Percentiles rank a stretch among this genome's conserved stretches.
Conservation (phyloP, 2,888 invertebrate species). For the Polyommatus icarus region DNA sequence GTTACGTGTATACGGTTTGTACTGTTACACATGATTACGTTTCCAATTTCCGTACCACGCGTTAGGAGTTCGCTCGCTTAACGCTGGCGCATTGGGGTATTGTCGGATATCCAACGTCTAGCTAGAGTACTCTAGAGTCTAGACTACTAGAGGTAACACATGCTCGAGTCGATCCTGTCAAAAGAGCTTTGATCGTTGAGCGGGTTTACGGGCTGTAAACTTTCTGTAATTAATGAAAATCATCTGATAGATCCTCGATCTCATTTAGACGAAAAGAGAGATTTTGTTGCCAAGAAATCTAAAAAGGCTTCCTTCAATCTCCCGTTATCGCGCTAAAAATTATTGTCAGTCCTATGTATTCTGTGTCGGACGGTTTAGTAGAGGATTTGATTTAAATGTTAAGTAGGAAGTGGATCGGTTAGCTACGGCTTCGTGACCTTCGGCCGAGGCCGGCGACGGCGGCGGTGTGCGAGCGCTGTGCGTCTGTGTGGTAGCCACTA, state of each 20-base stretch:
- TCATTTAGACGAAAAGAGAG: background rate
- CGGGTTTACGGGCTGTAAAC: background rate
- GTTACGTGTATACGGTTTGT: background rate
- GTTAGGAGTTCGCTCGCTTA: background rate
- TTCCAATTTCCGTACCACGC: background rate
- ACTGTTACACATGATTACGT: constrained; percentile 7
- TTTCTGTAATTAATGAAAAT: background rate
- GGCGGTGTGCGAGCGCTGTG: background rate
- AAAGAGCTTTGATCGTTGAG: background rate
- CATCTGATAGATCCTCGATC: background rate
- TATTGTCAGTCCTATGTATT: background rate
- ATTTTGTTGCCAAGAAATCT: background rate
- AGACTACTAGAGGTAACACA: no score
- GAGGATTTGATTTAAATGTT: constrained; percentile 17
- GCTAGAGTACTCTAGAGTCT: no score
- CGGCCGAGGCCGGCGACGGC: background rate
- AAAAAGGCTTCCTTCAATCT: background rate
- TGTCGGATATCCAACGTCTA: no score
- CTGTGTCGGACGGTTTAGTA: background rate
- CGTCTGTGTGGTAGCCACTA: background rate
- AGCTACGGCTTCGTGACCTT: constrained; percentile 20
- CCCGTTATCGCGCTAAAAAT: background rate
- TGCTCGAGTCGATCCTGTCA: background rate
- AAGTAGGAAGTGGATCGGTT: background rate
- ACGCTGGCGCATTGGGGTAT: background rate